These are phyloP conservation scores for Margarornis squamiger DNA, from an alignment of 2,797 vertebrate genomes.

Conservation along the genomic window DNA sequence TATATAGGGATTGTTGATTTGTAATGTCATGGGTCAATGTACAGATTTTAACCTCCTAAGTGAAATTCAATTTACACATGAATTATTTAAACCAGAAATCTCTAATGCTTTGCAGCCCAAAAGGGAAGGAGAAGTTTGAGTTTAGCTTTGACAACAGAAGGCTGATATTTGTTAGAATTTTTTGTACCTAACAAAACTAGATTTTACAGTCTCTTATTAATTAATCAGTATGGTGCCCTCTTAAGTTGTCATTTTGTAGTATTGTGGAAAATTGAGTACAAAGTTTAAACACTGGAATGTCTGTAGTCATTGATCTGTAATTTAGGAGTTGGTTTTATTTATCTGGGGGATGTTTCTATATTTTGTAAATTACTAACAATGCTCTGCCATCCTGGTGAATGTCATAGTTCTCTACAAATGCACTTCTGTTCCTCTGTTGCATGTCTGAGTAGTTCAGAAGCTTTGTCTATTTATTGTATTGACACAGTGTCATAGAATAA, in stretches of 20 bases:
- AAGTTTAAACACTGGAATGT: conserved; percentile 82
- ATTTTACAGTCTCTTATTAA: background rate
- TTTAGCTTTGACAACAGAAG: background rate
- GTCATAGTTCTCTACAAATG: conserved; percentile 81
- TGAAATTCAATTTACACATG: background rate
- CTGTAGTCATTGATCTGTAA: conserved; percentile 74
- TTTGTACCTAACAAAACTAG: background rate
- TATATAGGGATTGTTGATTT: background rate
- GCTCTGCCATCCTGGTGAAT: conserved; percentile 77
- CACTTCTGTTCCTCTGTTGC: conserved; percentile 82
- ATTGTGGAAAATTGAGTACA: conserved; percentile 47
- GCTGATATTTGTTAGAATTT: conserved; percentile 35
- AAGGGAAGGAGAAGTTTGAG: background rate
- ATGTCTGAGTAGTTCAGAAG: conserved; percentile 88
- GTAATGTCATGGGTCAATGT: background rate
- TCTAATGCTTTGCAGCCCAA: background rate
- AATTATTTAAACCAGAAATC: background rate
- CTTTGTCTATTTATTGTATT: conserved; percentile 98
- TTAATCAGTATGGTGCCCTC: background rate
- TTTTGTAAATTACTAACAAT: conserved; percentile 83
- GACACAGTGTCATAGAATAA: conserved; percentile 87
- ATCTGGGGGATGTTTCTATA: conserved; percentile 84
- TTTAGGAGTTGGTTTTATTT: conserved; percentile 76
- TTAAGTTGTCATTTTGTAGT: conserved; percentile 45
- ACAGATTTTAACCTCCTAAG: background rate